phyloP scores from a whole-genome alignment of 2,113 vertebrate species.

The Ictalurus punctatus region DNA sequence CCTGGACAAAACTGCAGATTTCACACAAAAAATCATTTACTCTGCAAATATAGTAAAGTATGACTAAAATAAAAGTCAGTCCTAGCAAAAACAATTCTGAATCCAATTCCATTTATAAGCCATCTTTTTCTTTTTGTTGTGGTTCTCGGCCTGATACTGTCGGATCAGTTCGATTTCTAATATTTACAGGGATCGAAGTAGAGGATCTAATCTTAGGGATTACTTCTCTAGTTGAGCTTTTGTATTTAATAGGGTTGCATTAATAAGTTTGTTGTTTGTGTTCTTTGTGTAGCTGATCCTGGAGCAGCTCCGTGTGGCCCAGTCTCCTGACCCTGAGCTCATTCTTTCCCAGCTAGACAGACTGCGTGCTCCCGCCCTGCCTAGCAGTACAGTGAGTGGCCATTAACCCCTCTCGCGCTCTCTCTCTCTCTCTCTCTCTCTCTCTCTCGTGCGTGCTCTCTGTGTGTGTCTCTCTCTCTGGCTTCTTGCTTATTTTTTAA shows the following conservation, averaged over 20 bases:
- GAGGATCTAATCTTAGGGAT: not conserved
- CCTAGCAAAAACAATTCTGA: not conserved
- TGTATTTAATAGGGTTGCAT: not conserved
- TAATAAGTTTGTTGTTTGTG: not conserved
- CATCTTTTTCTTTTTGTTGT: too few relatives aligned
- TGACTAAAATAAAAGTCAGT: not conserved
- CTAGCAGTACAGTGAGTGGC: slow-evolving; percentile 35
- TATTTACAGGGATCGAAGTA: not conserved
- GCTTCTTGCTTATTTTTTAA: not conserved
- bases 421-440: not conserved
- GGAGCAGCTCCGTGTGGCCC: slow-evolving; percentile 58
- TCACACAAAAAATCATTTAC: not conserved
- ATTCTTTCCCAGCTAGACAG: slow-evolving; percentile 63
- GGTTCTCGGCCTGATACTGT: too few relatives aligned
- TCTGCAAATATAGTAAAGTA: not conserved
- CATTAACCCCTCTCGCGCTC: not conserved
- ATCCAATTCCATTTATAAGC: not conserved
- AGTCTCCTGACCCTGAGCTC: slow-evolving; percentile 53
- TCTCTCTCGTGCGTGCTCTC: not conserved
- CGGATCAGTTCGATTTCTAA: too few relatives aligned
- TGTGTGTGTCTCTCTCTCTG: not conserved
- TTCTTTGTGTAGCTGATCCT: slow-evolving; percentile 65
- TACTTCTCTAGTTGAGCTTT: not conserved
- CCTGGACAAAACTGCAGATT: not conserved
- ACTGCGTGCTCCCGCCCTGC: slow-evolving; percentile 52